A percentile compares a stretch with the other conserved stretches of the same genome.
Conservation (phyloP, 2,113 vertebrate genomes). For the Chunga burmeisteri region DNA sequence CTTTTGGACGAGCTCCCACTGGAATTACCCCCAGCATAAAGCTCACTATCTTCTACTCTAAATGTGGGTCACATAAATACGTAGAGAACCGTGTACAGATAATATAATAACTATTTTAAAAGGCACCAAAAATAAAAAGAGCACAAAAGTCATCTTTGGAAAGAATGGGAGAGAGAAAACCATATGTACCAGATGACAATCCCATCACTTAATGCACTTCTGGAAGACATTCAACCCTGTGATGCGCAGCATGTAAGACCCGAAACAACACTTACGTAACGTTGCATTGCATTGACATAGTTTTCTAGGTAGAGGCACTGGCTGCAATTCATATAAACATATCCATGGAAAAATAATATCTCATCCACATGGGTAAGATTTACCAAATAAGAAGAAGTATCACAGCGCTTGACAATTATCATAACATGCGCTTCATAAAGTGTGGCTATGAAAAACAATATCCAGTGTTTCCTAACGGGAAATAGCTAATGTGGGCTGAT, state of each 20-base stretch:
- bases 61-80: not conserved
- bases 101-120: not conserved
- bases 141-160: not conserved
- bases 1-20: not conserved
- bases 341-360: constrained; percentile 44
- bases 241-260: not conserved
- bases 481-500: not conserved
- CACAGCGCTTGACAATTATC: not conserved
- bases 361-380: constrained; percentile 10
- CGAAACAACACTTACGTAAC: constrained; percentile 32
- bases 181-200: not conserved
- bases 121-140: not conserved
- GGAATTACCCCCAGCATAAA: not conserved
- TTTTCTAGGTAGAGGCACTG: constrained; percentile 37
- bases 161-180: not conserved
- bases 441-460: constrained; percentile 22
- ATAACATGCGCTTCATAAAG: constrained; percentile 1
- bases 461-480: not conserved
- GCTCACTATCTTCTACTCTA: not conserved
- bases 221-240: not conserved
- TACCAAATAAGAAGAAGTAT: constrained; percentile 48
- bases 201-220: not conserved
- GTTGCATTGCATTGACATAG: not conserved
- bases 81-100: not conserved
- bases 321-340: constrained; percentile 52